Base-by-base conservation (phyloP, 2,797 vertebrate species). In the Hydrophis major region DNA sequence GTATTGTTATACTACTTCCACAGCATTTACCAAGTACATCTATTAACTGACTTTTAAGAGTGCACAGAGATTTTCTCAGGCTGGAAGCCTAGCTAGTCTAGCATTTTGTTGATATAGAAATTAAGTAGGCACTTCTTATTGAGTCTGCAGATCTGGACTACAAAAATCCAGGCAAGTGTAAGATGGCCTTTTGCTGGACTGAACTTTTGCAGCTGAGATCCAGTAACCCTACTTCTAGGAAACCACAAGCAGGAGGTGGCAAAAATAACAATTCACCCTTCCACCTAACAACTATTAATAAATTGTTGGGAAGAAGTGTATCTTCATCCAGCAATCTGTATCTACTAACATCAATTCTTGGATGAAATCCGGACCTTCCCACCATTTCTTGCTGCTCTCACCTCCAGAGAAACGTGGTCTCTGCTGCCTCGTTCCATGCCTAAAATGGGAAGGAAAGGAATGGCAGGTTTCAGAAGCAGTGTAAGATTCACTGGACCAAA, bases 401-500 rank as follows among this genome's bases (percentile, higher is more conserved):
- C 97, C 97, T 98, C 98, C 97, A 97, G 78, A 97, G 95, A 97
- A 97, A 98, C 0, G 97, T 96, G 2, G 95, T 97, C 91, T 97
- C 96, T 13, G 95, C 97, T 91, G 96, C 97, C 20, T 97, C 96
- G 10, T 96, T 93, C 98, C 98, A 98, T 1, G 97, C 94, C 97
- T 98, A 90, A 87, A 42, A 57, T 22, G 57, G 59, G 42, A 66
- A 89, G 20, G 59, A 37, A 66, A 90, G 6, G 16, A 8, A 28
- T 37, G 8, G 2, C 0, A 2, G 2, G 5, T 74, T 94, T 93
- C 90, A 87, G 86, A 78, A 20, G n/a, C 11, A 63, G 25, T 3
- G 53, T 55, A 87, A 20, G 18, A 42, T 61, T 57, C 89, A 83
- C 3, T 20, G 18, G 42, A 69, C 3, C 7, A 20, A 74, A n/a